Base-by-base conservation (phyloP, 2,797 vertebrate species). In the Sebastes matsubarae region DNA sequence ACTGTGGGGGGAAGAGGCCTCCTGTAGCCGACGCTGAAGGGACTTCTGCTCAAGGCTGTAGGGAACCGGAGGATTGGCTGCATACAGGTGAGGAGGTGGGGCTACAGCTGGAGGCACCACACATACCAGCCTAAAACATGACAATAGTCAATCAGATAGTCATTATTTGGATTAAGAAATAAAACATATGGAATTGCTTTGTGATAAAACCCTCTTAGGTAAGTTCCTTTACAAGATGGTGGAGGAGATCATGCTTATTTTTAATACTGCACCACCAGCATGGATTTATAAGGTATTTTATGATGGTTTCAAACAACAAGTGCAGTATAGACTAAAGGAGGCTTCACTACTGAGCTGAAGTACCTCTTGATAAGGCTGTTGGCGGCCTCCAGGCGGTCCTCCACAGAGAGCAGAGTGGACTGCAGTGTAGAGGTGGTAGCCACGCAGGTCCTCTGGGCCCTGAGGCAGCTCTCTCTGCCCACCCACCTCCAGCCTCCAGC, bases 91-190 rank as follows among this genome's bases (percentile, higher is more conserved):
- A 0, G 97, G 96, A 6, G 97, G 95, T 2, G 96, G 92, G 4
- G 98, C 97, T 79, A 99, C 96, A 54, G 96, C 96, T 8, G 97
- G 90, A 32, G 98, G 97, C 64, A 98, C 94, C 82, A 97, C 92
- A 29, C 96, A 98, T 14, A 95, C 93, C 75, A 98, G 92, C 92
- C 98, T 99, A 32, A 27, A 87, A 81, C 67, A 88, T 1, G 32
- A 88, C 6, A 81, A 73, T 0, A 36, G n/a, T 16, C 8, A 58
- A 34, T 67, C n/a, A 69, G 27, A 68, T 14, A 63, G 32, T 58
- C 13, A 72, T 42, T 75, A 78, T 34, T 4, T 68, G 16, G 13
- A 73, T 68, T 8, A 52, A 55, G 36, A 75, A 52, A 68, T 10
- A 67, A 59, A 75, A 74, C 5, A 46, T 18, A 20, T 4, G 8